These are phyloP conservation scores for Xylota segnis DNA, from an alignment of 2,888 invertebrate species.

Conservation along the genomic window DNA sequence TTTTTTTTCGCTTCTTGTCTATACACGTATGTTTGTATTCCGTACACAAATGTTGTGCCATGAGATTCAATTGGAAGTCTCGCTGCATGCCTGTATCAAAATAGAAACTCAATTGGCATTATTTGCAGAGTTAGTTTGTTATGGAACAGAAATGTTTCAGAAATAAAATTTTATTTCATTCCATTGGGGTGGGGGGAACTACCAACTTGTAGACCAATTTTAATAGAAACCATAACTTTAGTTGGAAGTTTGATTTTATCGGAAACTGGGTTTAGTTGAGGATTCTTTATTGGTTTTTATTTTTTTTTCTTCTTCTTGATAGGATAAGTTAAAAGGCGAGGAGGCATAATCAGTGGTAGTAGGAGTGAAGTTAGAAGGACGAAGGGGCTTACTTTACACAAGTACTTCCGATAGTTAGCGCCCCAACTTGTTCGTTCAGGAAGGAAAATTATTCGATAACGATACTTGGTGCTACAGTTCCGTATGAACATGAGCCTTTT, in stretches of 20 bases:
- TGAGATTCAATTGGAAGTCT: constrained; percentile 36
- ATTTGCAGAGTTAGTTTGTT: constrained; percentile 45
- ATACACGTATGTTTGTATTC: background rate
- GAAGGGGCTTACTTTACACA: too few relatives aligned
- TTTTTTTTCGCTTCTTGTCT: background rate
- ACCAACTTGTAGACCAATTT: constrained; percentile 1
- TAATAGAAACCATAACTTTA: constrained; percentile 19
- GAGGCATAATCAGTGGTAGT: too few relatives aligned
- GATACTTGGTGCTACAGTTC: too few relatives aligned
- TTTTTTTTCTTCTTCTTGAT: too few relatives aligned
- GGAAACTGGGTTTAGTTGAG: constrained; percentile 1
- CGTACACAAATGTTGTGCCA: constrained; percentile 17
- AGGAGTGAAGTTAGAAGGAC: too few relatives aligned
- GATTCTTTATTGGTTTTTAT: too few relatives aligned
- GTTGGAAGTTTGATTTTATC: background rate
- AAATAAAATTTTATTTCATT: constrained; percentile 15
- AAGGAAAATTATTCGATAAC: too few relatives aligned
- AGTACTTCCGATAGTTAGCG: too few relatives aligned
- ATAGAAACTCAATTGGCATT: constrained; percentile 42
- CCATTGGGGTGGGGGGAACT: background rate
- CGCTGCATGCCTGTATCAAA: background rate
- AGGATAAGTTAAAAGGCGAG: too few relatives aligned
- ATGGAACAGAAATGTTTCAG: constrained; percentile 5
- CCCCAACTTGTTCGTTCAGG: too few relatives aligned
- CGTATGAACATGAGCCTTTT: too few relatives aligned